Base-by-base conservation (phyloP, 2,888 invertebrate species). In the Leucoma salicis region DNA sequence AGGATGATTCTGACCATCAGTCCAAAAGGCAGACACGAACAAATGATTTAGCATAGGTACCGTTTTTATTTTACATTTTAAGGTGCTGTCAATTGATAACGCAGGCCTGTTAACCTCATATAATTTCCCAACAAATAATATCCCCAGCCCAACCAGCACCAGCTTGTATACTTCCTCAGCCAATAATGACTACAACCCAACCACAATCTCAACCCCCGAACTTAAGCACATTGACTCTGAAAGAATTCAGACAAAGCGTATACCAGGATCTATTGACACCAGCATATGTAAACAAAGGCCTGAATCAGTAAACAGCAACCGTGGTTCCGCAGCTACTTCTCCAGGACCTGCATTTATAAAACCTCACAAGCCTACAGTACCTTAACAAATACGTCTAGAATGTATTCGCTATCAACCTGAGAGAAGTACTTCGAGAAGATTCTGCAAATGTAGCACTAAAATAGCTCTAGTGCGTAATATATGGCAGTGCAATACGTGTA, bases 381-480 rank as follows among this genome's bases (percentile, higher is more conserved):
- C 49, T 29, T 14, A 31, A 18, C 43, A 46, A 39, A 42, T 49
- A 35, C 43, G 47, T 18, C 32, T 43, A 10, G 42, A 46, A 44
- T 18, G 33, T 36, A 43, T 33, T 41, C 35, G 29, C 31, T 45
- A 49, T 43, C 45, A 47, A 34, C 47, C 47, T 18, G 41, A 35
- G 29, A 45, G 49, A 42, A 42, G 38, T 25, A 49, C 49, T 21
- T 55, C 45, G 8, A 47, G 43, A 41, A 44, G 52, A 36, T 50
- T 48, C 44, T 39, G 40, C 39, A 45, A 42, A 31, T 51, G 53
- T 35, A 57, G 56, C 47, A 53, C 53, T 27, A 53, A 53, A 42
- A 24, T 31, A 37, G 24, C 10, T 35, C 47, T 50, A 43, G 56
- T 46, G 8, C 46, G 47, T 18, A 51, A 49, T 35, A 11, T 51